Evolutionary conservation across 2,113 vertebrate genomes (phyloP).

Genomic region (Baryphthengus martii): DNA sequence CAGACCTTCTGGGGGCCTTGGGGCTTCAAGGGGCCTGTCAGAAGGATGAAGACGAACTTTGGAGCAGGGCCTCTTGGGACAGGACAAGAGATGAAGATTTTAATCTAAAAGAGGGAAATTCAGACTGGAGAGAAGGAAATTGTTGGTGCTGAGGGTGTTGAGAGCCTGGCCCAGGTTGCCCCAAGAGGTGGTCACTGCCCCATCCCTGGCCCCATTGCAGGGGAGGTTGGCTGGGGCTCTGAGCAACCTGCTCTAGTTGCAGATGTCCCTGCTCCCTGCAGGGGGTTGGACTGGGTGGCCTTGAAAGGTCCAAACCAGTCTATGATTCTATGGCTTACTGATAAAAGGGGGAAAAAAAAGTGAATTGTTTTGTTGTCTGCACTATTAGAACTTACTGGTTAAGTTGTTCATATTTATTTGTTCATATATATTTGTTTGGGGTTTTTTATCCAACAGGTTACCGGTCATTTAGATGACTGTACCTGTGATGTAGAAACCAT

Average conservation of each 20-base stretch:
- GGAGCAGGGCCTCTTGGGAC: too few relatives aligned
- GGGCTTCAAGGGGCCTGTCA: too few relatives aligned
- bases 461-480: slow-evolving; percentile 90
- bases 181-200: not conserved
- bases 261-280: not conserved
- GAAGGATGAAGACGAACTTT: too few relatives aligned
- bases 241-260: not conserved
- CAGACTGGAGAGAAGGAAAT: not conserved
- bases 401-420: not conserved
- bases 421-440: not conserved
- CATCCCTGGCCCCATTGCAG: not conserved
- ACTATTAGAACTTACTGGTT: not conserved
- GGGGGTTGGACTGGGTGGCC: not conserved
- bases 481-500: slow-evolving; percentile 93
- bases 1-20: too few relatives aligned
- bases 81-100: too few relatives aligned
- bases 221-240: not conserved
- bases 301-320: not conserved
- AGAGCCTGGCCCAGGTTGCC: not conserved
- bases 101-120: too few relatives aligned
- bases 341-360: not conserved
- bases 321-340: not conserved
- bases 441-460: slow-evolving; percentile 73
- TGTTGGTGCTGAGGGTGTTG: not conserved
- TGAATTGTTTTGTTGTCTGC: not conserved